Evolutionary conservation across 2,888 invertebrate species (phyloP).

Genomic region (Drosophila paramelanica): DNA sequence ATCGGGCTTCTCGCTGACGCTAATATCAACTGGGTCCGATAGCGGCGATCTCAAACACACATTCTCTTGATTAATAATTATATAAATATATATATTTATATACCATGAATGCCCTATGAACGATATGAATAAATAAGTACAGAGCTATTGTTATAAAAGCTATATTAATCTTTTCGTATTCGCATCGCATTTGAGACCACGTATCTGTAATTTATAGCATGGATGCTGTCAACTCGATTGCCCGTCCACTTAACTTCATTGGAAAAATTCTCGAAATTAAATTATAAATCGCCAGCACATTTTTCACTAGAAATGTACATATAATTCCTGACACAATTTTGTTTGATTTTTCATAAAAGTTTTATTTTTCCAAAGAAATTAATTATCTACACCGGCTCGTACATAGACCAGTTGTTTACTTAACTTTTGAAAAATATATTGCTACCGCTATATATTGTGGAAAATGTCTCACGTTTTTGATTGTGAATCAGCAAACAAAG

Average conservation of each 20-base stretch:
- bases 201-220: conserved; percentile 33
- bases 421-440: background rate
- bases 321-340: background rate
- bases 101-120: conserved; percentile 6
- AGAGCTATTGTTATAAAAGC: conserved; percentile 31
- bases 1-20: conserved; percentile 38
- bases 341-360: background rate
- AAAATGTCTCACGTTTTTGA: background rate
- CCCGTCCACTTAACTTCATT: background rate
- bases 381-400: background rate
- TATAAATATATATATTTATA: conserved; percentile 4
- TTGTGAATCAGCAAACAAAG: background rate
- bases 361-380: background rate
- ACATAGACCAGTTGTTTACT: background rate
- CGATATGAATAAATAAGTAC: conserved; percentile 43
- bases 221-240: conserved; percentile 31
- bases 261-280: conserved; percentile 4
- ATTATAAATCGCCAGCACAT: background rate
- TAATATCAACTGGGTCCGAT: conserved; percentile 33
- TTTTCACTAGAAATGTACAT: background rate
- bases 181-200: conserved; percentile 7
- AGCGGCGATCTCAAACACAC: conserved; percentile 18
- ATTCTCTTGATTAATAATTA: conserved; percentile 7
- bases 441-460: background rate
- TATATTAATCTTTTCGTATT: conserved; percentile 40